phyloP scores from a whole-genome alignment of 2,113 vertebrate genomes.

The Boulengeromyrus knoepffleri region DNA sequence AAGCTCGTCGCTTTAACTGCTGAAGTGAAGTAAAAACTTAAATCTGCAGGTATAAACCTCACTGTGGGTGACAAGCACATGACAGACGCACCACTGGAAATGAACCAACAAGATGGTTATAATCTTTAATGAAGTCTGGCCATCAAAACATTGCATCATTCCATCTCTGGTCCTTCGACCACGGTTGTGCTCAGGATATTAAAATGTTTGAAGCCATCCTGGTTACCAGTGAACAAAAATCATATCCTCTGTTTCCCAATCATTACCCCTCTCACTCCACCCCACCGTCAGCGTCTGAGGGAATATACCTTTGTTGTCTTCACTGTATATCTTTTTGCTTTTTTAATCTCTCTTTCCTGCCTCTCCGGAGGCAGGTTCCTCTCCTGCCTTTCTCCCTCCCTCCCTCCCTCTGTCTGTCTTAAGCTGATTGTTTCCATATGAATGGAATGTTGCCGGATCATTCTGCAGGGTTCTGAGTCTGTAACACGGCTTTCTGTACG shows the following conservation, averaged over 20 bases:
- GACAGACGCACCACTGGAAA: background rate
- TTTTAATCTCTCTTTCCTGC: background rate
- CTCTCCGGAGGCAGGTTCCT: background rate
- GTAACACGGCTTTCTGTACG: background rate
- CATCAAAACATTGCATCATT: background rate
- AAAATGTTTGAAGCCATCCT: slow-evolving; percentile 2
- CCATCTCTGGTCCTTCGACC: background rate
- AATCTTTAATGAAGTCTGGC: background rate
- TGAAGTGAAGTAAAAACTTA: background rate
- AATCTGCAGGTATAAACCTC: background rate
- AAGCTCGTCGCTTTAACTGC: background rate
- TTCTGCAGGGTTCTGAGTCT: background rate
- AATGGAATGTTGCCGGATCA: background rate
- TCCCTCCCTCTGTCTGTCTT: background rate
- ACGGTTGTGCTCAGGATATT: background rate
- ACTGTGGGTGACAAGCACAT: background rate
- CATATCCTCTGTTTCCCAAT: background rate
- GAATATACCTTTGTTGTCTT: background rate
- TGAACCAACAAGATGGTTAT: background rate
- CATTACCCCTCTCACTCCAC: background rate
- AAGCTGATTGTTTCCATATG: slow-evolving; percentile 14
- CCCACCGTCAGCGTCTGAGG: background rate
- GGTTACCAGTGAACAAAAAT: background rate
- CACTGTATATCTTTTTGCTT: background rate
- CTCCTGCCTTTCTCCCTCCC: background rate